Percentiles rank a stretch among this genome's conserved stretches.
Conservation (phyloP, 2,888 invertebrate species). For the Metacarcinus magister region DNA sequence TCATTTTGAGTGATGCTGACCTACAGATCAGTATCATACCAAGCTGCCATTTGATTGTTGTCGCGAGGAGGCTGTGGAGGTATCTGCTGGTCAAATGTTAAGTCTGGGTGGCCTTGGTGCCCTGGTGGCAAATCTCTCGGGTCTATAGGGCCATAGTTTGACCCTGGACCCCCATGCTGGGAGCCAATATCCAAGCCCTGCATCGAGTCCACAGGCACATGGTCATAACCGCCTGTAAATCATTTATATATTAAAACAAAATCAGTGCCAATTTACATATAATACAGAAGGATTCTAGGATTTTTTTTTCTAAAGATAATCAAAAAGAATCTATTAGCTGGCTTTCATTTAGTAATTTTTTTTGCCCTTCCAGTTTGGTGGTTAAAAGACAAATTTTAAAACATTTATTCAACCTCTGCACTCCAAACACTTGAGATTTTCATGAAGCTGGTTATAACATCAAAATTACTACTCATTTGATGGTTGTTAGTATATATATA, state of each 20-base stretch:
- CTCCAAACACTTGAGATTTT: not conserved
- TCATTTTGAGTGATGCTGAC: constrained; percentile 33
- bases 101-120: constrained; percentile 87
- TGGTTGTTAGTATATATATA: not conserved
- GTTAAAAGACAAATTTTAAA: not conserved
- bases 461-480: not conserved
- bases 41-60: constrained; percentile 94
- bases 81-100: constrained; percentile 90
- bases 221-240: constrained; percentile 93
- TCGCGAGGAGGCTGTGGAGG: constrained; percentile 91
- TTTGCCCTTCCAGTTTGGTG: constrained; percentile 19
- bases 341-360: not conserved
- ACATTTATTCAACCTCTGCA: not conserved
- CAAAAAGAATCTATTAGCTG: not conserved
- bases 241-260: not conserved
- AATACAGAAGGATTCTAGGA: not conserved
- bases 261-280: not conserved
- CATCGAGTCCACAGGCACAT: constrained; percentile 98
- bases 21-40: constrained; percentile 98
- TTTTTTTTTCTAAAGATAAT: not conserved
- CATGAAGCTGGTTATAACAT: not conserved
- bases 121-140: constrained; percentile 90
- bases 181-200: constrained; percentile 96
- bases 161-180: constrained; percentile 84
- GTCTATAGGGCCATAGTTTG: constrained; percentile 92